These are phyloP conservation scores for Ceuthmochares aereus DNA, from an alignment of 2,113 vertebrate genomes.

Conservation along the genomic window DNA sequence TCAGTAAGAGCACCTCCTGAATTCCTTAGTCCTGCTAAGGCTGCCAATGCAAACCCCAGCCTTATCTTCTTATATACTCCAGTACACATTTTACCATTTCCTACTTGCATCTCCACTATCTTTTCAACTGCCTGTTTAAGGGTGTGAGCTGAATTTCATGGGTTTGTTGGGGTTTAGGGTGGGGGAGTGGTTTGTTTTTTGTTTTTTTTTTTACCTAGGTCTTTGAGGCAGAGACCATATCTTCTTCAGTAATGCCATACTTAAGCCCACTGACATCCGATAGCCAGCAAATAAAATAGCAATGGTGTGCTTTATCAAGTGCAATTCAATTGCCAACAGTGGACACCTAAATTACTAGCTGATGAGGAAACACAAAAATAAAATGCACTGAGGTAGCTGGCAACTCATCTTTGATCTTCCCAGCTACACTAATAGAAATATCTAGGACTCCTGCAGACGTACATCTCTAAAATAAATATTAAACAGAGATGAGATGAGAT, in stretches of 20 bases:
- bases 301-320: background rate
- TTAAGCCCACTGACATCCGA: background rate
- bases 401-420: background rate
- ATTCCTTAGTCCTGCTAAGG: background rate
- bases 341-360: background rate
- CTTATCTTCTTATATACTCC: background rate
- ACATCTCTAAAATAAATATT: background rate
- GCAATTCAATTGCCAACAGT: background rate
- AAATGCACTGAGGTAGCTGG: background rate
- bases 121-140: background rate
- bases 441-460: background rate
- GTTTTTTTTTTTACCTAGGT: background rate
- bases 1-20: background rate
- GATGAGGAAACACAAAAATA: background rate
- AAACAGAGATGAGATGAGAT: background rate
- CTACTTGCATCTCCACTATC: fast-evolving
- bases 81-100: background rate
- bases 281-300: background rate
- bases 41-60: background rate
- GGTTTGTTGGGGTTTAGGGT: too few species aligned
- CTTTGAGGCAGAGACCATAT: background rate
- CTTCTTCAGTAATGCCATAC: background rate
- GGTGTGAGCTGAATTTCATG: fast-evolving
- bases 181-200: background rate
- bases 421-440: background rate